Conservation (phyloP, 2,888 invertebrate species). For the Nomada hirtipes region DNA sequence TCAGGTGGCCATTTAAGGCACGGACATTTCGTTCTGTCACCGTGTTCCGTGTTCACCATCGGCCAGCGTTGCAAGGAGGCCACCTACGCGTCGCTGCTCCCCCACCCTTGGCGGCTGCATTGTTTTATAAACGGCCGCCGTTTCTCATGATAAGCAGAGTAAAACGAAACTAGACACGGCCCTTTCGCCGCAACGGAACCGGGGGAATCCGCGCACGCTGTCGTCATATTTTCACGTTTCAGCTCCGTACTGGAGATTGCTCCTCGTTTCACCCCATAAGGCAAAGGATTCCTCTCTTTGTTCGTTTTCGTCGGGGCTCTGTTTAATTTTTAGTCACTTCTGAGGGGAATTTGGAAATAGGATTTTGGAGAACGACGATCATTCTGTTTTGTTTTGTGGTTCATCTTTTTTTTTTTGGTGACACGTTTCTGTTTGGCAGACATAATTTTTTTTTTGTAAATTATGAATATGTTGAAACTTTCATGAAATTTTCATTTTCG, state of each 20-base stretch:
- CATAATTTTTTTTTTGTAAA: too few relatives aligned
- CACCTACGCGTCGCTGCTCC: slow-evolving; percentile 80
- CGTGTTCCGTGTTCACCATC: slow-evolving; percentile 79
- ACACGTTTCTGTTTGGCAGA: too few relatives aligned
- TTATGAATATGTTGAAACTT: too few relatives aligned
- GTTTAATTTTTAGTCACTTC: neutral
- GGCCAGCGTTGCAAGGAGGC: slow-evolving; percentile 73
- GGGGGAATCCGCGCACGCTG: slow-evolving; percentile 30
- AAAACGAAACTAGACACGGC: slow-evolving; percentile 75
- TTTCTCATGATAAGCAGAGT: slow-evolving; percentile 80
- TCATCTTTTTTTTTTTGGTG: too few relatives aligned
- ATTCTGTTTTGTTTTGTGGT: too few relatives aligned
- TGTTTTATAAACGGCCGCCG: slow-evolving; percentile 78
- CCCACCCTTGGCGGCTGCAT: slow-evolving; percentile 68
- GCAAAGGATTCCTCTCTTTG: neutral
- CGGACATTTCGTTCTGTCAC: slow-evolving; percentile 83
- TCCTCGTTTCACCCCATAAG: neutral
- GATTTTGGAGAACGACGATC: too few relatives aligned
- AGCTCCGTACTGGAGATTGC: neutral
- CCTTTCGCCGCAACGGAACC: slow-evolving; percentile 49
- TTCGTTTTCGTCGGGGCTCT: neutral
- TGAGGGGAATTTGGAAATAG: too few relatives aligned
- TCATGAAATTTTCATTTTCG: too few relatives aligned
- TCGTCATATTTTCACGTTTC: slow-evolving; percentile 48
- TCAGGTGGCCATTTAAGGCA: slow-evolving; percentile 82